Evolutionary conservation across 2,888 invertebrate genomes (phyloP).

Genomic region (Mantis religiosa): DNA sequence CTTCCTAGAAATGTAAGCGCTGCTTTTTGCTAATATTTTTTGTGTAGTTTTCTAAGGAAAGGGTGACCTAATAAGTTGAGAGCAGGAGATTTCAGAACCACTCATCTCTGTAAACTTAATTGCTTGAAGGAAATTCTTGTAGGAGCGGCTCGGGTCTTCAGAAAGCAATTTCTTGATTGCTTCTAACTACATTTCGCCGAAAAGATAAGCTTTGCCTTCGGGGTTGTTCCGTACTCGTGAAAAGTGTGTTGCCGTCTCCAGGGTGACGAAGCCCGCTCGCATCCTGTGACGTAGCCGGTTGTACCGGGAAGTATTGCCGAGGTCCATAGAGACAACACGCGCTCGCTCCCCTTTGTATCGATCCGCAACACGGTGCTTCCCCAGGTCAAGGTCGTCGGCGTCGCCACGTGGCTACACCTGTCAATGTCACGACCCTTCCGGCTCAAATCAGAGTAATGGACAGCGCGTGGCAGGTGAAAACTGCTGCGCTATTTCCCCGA

Average conservation of each 20-base stretch:
- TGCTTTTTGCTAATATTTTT: no score
- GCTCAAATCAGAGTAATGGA: background rate
- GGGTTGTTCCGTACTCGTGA: background rate
- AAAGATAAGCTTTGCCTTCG: background rate
- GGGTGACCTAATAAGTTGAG: no score
- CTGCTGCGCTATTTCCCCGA: background rate
- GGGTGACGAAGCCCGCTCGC: background rate
- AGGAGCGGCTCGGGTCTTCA: no score
- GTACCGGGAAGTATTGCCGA: background rate
- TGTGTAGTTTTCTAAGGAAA: no score
- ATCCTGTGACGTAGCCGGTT: background rate
- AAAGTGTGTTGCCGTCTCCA: background rate
- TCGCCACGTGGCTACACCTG: constrained; percentile 12
- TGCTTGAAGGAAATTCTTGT: no score
- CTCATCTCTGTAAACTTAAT: no score
- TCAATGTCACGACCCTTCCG: background rate
- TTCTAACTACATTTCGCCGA: no score
- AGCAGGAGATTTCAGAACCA: no score
- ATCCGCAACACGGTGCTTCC: background rate
- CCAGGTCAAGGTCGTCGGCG: constrained; percentile 6
- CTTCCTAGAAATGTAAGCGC: no score
- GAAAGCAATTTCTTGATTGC: no score
- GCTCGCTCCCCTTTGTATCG: background rate
- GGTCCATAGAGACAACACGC: background rate
- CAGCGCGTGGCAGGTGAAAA: background rate